Evolutionary conservation across 2,797 vertebrate genomes (phyloP).

Genomic region (Enteromius treurensis): DNA sequence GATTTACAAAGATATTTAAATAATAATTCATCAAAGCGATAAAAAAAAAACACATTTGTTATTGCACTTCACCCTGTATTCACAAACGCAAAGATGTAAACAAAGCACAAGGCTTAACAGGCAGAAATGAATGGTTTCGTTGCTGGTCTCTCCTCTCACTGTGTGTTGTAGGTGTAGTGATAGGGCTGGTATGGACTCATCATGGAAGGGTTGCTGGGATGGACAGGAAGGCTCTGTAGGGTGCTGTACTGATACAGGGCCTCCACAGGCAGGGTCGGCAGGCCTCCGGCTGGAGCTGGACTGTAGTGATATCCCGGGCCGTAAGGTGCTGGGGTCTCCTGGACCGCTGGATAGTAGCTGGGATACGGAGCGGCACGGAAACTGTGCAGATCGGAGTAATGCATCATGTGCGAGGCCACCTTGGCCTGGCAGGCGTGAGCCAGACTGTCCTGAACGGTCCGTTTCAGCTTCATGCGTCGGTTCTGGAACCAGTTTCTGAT

Average conservation of each 20-base stretch:
- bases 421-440: slow-evolving; percentile 78
- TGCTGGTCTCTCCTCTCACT: slow-evolving; percentile 11
- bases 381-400: slow-evolving; percentile 74
- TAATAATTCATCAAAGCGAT: slow-evolving; percentile 69
- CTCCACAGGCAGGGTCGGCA: slow-evolving; percentile 63
- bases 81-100: slow-evolving; percentile 25
- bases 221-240: slow-evolving; percentile 68
- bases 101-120: background rate
- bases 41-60: slow-evolving; percentile 55
- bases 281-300: slow-evolving; percentile 51
- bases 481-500: slow-evolving; percentile 87
- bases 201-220: slow-evolving; percentile 53
- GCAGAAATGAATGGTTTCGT: slow-evolving; percentile 9
- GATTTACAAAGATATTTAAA: slow-evolving; percentile 71
- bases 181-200: slow-evolving; percentile 69
- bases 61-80: slow-evolving; percentile 72
- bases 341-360: slow-evolving; percentile 61
- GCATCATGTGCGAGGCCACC: slow-evolving; percentile 73
- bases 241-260: slow-evolving; percentile 73
- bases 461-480: slow-evolving; percentile 82
- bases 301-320: slow-evolving; percentile 66
- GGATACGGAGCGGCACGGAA: slow-evolving; percentile 71
- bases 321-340: slow-evolving; percentile 65
- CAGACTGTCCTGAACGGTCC: slow-evolving; percentile 79
- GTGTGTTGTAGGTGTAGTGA: slow-evolving; percentile 63